Base-by-base conservation (phyloP, 2,797 vertebrate genomes). In the Salarias fasciatus region DNA sequence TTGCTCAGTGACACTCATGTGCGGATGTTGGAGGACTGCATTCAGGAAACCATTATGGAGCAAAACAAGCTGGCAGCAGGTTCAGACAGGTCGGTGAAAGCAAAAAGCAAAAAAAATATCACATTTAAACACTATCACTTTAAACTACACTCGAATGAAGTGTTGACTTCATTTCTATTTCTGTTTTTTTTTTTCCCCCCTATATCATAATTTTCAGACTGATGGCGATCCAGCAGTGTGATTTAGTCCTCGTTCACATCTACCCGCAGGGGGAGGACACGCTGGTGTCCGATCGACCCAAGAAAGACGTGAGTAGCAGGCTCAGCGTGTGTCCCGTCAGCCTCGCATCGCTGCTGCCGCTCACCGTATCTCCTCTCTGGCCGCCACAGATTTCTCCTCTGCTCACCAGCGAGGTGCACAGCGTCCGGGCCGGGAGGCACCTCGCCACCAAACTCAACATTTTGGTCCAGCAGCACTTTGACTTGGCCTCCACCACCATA, bases 201-300 rank as follows among this genome's bases (percentile, higher is more conserved):
- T n/a, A n/a, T n/a, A n/a, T n/a, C n/a, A n/a, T n/a, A n/a, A 29
- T 2, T 69, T 87, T 57, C 59, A 94, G 98, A 81, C 90, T 99
- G 58, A 99, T 99, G 98, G 94, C 95, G 82, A 97, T 99, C 87
- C 97, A 99, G 86, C 96, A 97, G 77, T 99, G 98, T 82, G 97
- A 99, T 11, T 87, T 99, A 74, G 96, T 99, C 44, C 90, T 99
- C 69, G 94, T 99, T 75, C 97, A 99, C 82, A 97, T 98, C 0
- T 96, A 95, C 73, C 97, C 98, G 0, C 95, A 96, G 79, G 97
- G 97, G 8, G 98, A 99, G 72, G 98, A 99, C 54, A 96, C 95
- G 3, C 92, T 98, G 62, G 97, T 99, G 37, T 98, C 97, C 13
- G 97, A 99, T 89, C 93, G 96, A 29, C 92, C 94, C 33, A 99